phyloP scores from a whole-genome alignment of 2,113 vertebrate species.

The Ictalurus punctatus region DNA sequence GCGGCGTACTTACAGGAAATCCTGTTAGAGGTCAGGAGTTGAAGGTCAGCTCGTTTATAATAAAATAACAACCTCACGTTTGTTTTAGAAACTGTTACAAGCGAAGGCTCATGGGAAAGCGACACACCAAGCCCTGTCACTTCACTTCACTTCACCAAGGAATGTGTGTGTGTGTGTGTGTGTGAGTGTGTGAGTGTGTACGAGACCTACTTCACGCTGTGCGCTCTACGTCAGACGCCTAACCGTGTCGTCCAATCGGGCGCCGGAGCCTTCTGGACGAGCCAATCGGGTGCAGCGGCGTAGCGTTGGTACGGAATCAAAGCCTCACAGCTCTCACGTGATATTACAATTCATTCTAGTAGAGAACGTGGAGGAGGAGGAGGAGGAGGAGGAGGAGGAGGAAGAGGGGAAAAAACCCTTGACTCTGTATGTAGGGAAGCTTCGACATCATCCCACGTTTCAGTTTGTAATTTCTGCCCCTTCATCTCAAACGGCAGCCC shows the following conservation, averaged over 20 bases:
- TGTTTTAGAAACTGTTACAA: constrained; percentile 2
- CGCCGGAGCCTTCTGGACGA: not conserved
- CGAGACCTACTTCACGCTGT: constrained; percentile 16
- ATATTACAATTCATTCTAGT: constrained; percentile 51
- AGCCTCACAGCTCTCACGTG: constrained; percentile 47
- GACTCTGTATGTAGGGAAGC: constrained; percentile 42
- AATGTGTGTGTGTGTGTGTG: constrained; percentile 18
- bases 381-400: not conserved
- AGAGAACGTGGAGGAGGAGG: not conserved
- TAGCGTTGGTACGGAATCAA: constrained; percentile 49
- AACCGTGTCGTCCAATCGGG: constrained; percentile 47
- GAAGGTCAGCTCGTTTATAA: not conserved
- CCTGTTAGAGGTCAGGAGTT: not conserved
- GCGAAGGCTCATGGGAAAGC: constrained; percentile 20
- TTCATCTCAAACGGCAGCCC: not conserved
- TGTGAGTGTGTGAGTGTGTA: not conserved
- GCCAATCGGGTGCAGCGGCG: constrained; percentile 45
- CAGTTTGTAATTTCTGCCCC: constrained; percentile 33
- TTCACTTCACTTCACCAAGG: constrained; percentile 22
- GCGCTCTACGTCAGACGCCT: constrained; percentile 34
- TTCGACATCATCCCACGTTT: constrained; percentile 40
- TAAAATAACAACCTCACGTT: not conserved
- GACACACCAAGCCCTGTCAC: not conserved
- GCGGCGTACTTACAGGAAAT: too few relatives aligned
- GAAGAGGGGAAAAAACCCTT: not conserved